A percentile compares a stretch with the other conserved stretches of the same genome.
Conservation (phyloP, 2,113 vertebrate species). For the Lophius piscatorius region DNA sequence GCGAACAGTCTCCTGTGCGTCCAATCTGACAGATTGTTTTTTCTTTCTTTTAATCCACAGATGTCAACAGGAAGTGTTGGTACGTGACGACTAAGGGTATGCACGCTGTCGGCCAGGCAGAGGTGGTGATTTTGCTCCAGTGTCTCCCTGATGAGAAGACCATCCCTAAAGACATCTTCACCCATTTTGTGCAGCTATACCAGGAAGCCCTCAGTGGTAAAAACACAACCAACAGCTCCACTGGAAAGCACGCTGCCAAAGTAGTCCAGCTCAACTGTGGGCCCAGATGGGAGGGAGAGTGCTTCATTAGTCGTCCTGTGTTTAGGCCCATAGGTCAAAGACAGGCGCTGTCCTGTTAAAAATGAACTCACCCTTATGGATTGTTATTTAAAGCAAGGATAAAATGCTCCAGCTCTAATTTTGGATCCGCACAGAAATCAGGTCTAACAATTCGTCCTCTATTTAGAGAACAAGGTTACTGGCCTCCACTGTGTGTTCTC, state of each 20-base stretch:
- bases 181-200: slow-evolving; percentile 97
- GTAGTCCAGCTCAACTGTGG: slow-evolving; percentile 7
- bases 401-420: slow-evolving; percentile 34
- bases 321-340: slow-evolving; percentile 11
- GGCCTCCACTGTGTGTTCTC: background rate
- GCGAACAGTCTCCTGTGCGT: too few relatives aligned
- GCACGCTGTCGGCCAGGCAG: slow-evolving; percentile 95
- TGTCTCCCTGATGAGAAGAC: slow-evolving; percentile 98
- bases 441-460: background rate
- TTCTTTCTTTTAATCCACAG: slow-evolving; percentile 66
- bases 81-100: slow-evolving; percentile 97
- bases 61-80: slow-evolving; percentile 99
- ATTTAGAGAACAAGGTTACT: slow-evolving; percentile 45
- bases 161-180: slow-evolving; percentile 95
- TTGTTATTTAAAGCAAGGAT: background rate
- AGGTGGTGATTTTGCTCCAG: slow-evolving; percentile 95
- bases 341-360: slow-evolving; percentile 5
- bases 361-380: slow-evolving; percentile 7
- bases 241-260: slow-evolving; percentile 21
- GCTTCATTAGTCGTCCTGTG: slow-evolving; percentile 30
- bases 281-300: slow-evolving; percentile 1
- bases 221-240: slow-evolving; percentile 12
- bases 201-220: slow-evolving; percentile 92
- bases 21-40: background rate
- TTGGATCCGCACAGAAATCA: slow-evolving; percentile 14